Conservation (phyloP, 2,797 vertebrate genomes). For the Austrolebias charrua region DNA sequence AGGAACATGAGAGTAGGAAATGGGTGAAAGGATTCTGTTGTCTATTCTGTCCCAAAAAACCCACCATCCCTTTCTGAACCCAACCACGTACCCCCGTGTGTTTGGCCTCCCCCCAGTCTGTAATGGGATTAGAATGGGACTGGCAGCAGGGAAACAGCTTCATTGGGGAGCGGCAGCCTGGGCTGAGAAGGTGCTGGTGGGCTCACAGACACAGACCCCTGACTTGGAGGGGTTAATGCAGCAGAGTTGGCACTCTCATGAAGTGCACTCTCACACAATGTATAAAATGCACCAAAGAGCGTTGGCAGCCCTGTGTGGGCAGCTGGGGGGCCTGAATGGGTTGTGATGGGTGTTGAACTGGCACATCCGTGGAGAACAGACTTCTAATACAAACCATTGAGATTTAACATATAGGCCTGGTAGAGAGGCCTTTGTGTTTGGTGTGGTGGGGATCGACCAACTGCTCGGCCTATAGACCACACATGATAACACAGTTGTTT, state of each 20-base stretch:
- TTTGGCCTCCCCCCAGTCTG: conserved; percentile 75
- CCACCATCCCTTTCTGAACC: conserved; percentile 5
- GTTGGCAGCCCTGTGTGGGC: conserved; percentile 66
- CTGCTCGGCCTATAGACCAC: conserved; percentile 45
- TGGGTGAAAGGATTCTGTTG: conserved; percentile 37
- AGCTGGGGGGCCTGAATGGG: conserved; percentile 64
- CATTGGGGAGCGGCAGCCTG: conserved; percentile 64
- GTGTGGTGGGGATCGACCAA: conserved; percentile 41
- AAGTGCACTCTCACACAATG: conserved; percentile 59
- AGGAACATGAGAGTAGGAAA: conserved; percentile 10
- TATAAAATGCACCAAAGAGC: conserved; percentile 55
- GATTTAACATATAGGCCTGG: conserved; percentile 66
- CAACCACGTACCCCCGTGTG: conserved; percentile 35
- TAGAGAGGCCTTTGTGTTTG: conserved; percentile 63
- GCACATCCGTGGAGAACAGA: conserved; percentile 60
- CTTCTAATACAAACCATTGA: conserved; percentile 69
- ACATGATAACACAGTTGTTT: background rate
- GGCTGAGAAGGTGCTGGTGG: conserved; percentile 69
- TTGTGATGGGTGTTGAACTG: conserved; percentile 63
- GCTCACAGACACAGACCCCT: conserved; percentile 64
- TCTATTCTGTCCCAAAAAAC: conserved; percentile 5
- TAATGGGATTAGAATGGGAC: conserved; percentile 80
- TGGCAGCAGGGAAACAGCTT: conserved; percentile 59
- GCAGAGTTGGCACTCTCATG: conserved; percentile 65
- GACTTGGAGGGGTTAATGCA: conserved; percentile 63